Evolutionary conservation across 2,888 invertebrate species (phyloP), one percentile per base, ranked within the genome.

Genomic region (Barypeithes pellucidus): DNA sequence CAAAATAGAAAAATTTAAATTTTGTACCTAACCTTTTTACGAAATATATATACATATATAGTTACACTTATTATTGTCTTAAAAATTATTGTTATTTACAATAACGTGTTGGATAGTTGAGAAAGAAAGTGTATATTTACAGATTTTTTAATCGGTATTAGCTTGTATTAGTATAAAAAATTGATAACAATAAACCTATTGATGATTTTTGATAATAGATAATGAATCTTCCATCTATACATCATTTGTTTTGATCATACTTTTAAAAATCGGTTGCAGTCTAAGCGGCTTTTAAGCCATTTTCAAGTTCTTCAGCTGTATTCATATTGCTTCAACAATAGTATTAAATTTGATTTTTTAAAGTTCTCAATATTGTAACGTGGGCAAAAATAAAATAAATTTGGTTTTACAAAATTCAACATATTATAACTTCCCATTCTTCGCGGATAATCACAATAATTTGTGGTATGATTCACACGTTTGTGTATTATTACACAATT

Each of bases 1-100:
- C 47, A 68, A 60, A 68, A 57, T 57, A 57, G 54, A 16, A 57
- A 36, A 68, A 39, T 68, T 36, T 39, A 9, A 67, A 68, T 68
- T 68, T 68, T 67, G 67, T 59, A 67, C 59, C 39, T 63, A 63
- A 47, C 14, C 18, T 43, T 36, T 29, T 69, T 62, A 54, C 52
- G 41, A 54, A 63, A 68, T 69, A 73, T 73, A 65, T 73, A 66
- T 61, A 73, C 16, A 60, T 54, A 43, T 54, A 43, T 62, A 60
- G 59, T 73, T 73, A 73, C 66, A 73, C 4, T 57, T 73, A 73
- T 73, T 73, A 73, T 73, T 73, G 73, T 73, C 73, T 45, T 69
- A 73, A 68, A 73, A 73, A 73, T 69, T 73, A 69, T 73, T 69
- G 59, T 69, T 67, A 67, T 67, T 36, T 72, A 72, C 67, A 72